Evolutionary conservation across 2,888 invertebrate species (phyloP).

Genomic region (Hydroisotoma schaefferi): DNA sequence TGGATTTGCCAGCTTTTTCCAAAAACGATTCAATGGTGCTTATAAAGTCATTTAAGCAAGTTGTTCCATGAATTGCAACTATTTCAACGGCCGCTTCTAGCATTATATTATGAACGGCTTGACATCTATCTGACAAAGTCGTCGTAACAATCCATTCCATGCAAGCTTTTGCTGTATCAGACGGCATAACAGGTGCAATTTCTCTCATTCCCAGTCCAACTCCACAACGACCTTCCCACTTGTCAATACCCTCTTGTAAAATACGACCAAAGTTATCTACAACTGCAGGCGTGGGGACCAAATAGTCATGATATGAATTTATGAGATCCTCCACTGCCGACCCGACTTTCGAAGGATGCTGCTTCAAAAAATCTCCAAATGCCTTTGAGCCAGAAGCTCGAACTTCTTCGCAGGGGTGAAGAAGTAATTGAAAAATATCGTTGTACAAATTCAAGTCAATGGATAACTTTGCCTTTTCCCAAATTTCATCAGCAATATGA

Average conservation of each 20-base stretch:
- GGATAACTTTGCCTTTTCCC: conserved; percentile 14
- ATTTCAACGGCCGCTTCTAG: conserved; percentile 86
- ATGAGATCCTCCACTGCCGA: conserved; percentile 64
- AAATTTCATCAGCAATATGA: conserved; percentile 32
- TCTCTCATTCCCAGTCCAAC: conserved; percentile 77
- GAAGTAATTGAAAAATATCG: no score
- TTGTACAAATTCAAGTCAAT: conserved; percentile 24
- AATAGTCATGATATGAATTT: conserved; percentile 69
- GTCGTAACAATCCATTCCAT: conserved; percentile 64
- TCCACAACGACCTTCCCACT: conserved; percentile 86
- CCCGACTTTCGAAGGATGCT: conserved; percentile 58
- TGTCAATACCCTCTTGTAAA: conserved; percentile 77
- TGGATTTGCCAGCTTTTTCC: conserved; percentile 86
- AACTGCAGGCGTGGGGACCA: conserved; percentile 76
- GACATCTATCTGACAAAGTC: conserved; percentile 80
- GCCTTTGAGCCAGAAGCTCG: conserved; percentile 79
- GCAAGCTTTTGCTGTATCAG: conserved; percentile 20
- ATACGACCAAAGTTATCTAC: conserved; percentile 90
- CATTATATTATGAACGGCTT: conserved; percentile 82
- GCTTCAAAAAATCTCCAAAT: conserved; percentile 64
- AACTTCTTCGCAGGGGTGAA: conserved; percentile 75
- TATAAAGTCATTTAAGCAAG: conserved; percentile 62
- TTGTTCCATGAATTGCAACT: conserved; percentile 89
- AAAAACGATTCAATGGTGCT: conserved; percentile 92
- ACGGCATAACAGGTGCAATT: conserved; percentile 68